These are phyloP conservation scores for Amblyraja radiata DNA, from an alignment of 2,797 vertebrate genomes.

Conservation along the genomic window DNA sequence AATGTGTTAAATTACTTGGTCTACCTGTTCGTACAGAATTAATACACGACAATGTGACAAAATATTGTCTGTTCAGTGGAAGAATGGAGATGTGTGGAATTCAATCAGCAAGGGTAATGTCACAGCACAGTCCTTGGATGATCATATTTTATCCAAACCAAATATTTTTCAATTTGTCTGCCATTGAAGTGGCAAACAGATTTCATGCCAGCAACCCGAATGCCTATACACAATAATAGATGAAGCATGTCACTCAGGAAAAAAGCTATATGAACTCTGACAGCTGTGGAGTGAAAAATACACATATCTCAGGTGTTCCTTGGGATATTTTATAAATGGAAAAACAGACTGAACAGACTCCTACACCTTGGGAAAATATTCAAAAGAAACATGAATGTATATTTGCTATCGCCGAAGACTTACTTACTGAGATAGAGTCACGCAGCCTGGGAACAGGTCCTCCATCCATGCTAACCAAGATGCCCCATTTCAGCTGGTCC, in stretches of 20 bases:
- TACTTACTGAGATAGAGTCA: too few relatives aligned
- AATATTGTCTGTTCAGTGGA: constrained; percentile 66
- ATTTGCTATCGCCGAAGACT: background rate
- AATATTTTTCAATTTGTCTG: constrained; percentile 47
- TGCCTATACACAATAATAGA: constrained; percentile 44
- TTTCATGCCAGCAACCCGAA: constrained; percentile 40
- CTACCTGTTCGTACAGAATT: constrained; percentile 62
- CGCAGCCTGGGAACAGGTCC: too few relatives aligned
- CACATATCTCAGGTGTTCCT: constrained; percentile 43
- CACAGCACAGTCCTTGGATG: constrained; percentile 49
- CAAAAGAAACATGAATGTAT: background rate
- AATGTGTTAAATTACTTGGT: constrained; percentile 57
- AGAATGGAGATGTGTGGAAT: constrained; percentile 64
- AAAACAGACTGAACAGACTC: too few relatives aligned
- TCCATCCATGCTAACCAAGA: too few relatives aligned
- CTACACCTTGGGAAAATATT: background rate
- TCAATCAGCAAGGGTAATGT: constrained; percentile 65
- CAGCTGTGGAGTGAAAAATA: constrained; percentile 43
- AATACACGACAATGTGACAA: constrained; percentile 62
- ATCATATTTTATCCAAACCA: constrained; percentile 51
- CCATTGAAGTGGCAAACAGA: constrained; percentile 39
- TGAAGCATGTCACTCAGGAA: constrained; percentile 35
- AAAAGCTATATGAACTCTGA: constrained; percentile 43
- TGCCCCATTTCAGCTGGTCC: too few relatives aligned
- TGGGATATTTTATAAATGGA: constrained; percentile 38